These are phyloP conservation scores for Siderastrea radians DNA, from an alignment of 92 coral and sea anemone genomes.

Conservation along the genomic window DNA sequence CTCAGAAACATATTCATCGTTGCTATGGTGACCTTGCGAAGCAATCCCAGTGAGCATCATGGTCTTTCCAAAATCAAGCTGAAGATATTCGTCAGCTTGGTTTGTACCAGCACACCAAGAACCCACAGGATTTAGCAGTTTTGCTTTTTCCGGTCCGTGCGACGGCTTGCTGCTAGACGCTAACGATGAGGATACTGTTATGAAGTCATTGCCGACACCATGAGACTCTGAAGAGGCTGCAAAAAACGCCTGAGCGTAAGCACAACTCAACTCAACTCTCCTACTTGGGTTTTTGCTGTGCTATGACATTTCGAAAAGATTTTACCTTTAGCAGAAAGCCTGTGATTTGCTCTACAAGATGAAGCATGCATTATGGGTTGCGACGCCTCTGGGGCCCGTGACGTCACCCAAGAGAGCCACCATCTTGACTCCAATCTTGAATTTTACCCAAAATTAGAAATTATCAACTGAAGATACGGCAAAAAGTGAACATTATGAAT, in stretches of 20 bases:
- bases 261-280: too few relatives aligned
- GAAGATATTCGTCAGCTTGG: slow-evolving; percentile 45
- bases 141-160: slow-evolving; percentile 63
- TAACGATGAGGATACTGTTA: slow-evolving; percentile 47
- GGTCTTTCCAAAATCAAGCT: slow-evolving; percentile 55
- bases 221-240: slow-evolving; percentile 30
- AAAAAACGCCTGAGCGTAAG: neutral
- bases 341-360: too few relatives aligned
- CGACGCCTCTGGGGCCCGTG: too few relatives aligned
- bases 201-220: slow-evolving; percentile 46
- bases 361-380: too few relatives aligned
- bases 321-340: too few relatives aligned
- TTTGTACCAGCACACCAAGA: slow-evolving; percentile 74
- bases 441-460: too few relatives aligned
- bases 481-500: too few relatives aligned
- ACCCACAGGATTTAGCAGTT: slow-evolving; percentile 45
- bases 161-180: slow-evolving; percentile 63
- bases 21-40: slow-evolving; percentile 72
- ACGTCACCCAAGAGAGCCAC: too few relatives aligned
- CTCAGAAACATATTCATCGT: slow-evolving; percentile 62
- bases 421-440: too few relatives aligned
- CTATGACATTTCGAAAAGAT: too few relatives aligned
- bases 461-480: too few relatives aligned
- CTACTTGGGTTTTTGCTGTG: too few relatives aligned
- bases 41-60: slow-evolving; percentile 49